Conservation (phyloP, 1,140 invertebrate genomes). For the Eufriesea mexicana region DNA sequence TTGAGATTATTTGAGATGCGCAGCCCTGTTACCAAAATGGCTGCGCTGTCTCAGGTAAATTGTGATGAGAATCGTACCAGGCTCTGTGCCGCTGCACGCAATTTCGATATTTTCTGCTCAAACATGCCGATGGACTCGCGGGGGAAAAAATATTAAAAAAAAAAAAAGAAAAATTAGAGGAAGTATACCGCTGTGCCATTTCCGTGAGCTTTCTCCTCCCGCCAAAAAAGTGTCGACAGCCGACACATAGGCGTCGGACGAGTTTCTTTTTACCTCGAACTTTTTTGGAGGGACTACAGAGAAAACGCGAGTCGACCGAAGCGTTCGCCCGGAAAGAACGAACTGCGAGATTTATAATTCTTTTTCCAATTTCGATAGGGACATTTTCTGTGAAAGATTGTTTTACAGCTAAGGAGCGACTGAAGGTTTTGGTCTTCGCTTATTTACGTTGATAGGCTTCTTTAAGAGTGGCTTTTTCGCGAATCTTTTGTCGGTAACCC, state of each 20-base stretch:
- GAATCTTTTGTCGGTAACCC: too few relatives aligned
- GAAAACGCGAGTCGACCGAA: not conserved
- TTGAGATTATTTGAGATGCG: conserved; percentile 80
- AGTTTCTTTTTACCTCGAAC: not conserved
- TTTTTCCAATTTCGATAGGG: not conserved
- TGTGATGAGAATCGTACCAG: not conserved
- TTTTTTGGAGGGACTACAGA: not conserved
- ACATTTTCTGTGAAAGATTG: not conserved
- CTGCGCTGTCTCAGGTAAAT: conserved; percentile 77
- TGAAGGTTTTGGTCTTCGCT: not conserved
- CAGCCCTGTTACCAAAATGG: conserved; percentile 73
- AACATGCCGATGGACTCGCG: conserved; percentile 10
- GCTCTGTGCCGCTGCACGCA: conserved; percentile 19
- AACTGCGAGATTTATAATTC: not conserved
- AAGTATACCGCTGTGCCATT: conserved; percentile 43
- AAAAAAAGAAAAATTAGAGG: not conserved
- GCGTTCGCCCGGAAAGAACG: conserved; percentile 7
- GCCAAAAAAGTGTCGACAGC: not conserved
- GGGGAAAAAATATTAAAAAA: not conserved
- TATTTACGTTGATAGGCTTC: too few relatives aligned
- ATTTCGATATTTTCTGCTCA: conserved; percentile 33
- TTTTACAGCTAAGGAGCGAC: not conserved
- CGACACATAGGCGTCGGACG: too few relatives aligned
- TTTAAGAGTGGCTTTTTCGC: too few relatives aligned
- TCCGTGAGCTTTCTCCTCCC: not conserved